Evolutionary conservation across 2,113 vertebrate species (phyloP).

Genomic region (Pungitius pungitius): DNA sequence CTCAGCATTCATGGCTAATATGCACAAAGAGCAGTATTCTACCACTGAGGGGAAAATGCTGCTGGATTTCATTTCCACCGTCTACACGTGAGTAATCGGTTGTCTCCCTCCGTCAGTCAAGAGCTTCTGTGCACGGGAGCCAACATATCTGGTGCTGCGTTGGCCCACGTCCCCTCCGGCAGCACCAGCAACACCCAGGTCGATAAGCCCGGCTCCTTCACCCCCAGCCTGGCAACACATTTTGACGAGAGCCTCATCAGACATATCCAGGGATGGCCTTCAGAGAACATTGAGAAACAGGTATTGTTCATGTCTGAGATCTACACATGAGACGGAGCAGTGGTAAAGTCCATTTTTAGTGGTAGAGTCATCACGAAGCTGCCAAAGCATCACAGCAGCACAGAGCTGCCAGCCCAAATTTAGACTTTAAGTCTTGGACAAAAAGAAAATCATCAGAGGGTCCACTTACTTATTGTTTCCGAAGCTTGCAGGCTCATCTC

Average conservation of each 20-base stretch:
- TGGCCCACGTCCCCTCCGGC: slow-evolving; percentile 47
- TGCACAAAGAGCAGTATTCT: neutral
- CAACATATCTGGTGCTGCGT: slow-evolving; percentile 77
- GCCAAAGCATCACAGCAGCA: neutral
- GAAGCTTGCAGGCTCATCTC: neutral
- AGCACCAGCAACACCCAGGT: slow-evolving; percentile 72
- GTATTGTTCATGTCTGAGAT: slow-evolving; percentile 60
- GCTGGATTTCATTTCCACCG: neutral
- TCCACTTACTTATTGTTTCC: neutral
- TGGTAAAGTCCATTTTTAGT: neutral
- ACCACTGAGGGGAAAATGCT: neutral
- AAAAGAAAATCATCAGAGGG: neutral
- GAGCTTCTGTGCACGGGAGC: slow-evolving; percentile 89
- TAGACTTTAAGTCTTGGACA: neutral
- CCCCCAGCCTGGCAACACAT: slow-evolving; percentile 92
- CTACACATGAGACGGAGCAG: neutral
- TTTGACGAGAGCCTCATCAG: slow-evolving; percentile 97
- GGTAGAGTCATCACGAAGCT: neutral
- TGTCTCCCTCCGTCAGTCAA: slow-evolving; percentile 83
- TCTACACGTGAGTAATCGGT: neutral
- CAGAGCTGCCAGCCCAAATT: neutral
- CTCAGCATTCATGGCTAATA: neutral
- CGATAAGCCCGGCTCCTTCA: slow-evolving; percentile 86
- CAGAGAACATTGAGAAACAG: slow-evolving; percentile 98
- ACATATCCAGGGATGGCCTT: slow-evolving; percentile 98